Percentiles rank a stretch among this genome's conserved stretches.
These are phyloP conservation scores for Sitta europaea DNA, from an alignment of 2,113 vertebrate genomes.

Conservation along the genomic window DNA sequence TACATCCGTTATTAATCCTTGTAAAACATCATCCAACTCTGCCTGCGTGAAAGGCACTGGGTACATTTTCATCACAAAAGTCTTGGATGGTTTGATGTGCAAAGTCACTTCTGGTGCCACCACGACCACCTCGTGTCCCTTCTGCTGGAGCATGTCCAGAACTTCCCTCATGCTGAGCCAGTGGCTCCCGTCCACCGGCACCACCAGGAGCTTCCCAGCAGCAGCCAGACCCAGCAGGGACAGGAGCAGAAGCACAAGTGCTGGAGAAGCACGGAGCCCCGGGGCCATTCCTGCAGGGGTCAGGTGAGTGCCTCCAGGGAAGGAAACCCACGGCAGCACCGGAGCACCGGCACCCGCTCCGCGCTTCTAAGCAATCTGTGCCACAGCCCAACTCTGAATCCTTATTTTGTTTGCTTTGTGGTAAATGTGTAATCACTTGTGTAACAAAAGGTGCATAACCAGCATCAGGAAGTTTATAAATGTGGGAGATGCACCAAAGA, in stretches of 20 bases:
- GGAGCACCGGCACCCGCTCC: too few relatives aligned
- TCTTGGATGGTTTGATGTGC: constrained; percentile 62
- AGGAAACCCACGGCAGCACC: too few relatives aligned
- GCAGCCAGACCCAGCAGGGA: too few relatives aligned
- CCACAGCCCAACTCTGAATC: too few relatives aligned
- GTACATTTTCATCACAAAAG: constrained; percentile 59
- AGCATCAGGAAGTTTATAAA: not conserved
- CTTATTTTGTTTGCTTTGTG: not conserved
- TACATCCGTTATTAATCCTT: accelerated
- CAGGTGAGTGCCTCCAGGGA: too few relatives aligned
- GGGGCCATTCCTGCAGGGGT: too few relatives aligned
- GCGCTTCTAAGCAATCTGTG: too few relatives aligned
- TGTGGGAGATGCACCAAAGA: not conserved
- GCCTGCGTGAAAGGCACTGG: constrained; percentile 70
- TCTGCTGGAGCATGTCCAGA: constrained; percentile 67
- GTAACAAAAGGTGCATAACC: not conserved
- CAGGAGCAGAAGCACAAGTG: too few relatives aligned
- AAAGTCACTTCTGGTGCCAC: constrained; percentile 68
- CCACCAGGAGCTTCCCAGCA: too few relatives aligned
- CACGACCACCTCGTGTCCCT: constrained; percentile 77
- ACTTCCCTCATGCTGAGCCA: too few relatives aligned
- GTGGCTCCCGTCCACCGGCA: too few relatives aligned
- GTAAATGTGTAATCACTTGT: not conserved
- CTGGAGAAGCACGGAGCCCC: too few relatives aligned
- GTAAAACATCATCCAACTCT: not conserved